phyloP scores from a whole-genome alignment of 2,888 invertebrate genomes.

The Nipponacmea schrenckii region DNA sequence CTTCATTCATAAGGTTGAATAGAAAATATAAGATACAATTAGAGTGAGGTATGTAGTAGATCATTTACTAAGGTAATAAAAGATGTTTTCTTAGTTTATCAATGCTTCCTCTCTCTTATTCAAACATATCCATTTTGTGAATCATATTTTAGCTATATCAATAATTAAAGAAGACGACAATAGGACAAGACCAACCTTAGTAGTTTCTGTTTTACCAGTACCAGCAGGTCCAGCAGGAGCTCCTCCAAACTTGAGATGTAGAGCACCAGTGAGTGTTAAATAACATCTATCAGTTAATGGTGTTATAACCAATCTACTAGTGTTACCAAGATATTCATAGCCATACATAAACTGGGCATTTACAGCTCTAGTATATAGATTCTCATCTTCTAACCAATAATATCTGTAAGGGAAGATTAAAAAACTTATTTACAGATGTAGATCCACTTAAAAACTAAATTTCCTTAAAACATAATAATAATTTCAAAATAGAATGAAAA shows the following conservation, averaged over 20 bases:
- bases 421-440: neutral
- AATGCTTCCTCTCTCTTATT: no score
- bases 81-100: no score
- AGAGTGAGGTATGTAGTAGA: no score
- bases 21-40: no score
- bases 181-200: conserved; percentile 72
- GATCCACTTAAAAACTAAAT: no score
- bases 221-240: conserved; percentile 79
- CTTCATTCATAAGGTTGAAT: neutral
- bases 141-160: no score
- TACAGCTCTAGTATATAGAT: conserved; percentile 78
- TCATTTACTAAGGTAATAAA: no score
- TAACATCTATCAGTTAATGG: conserved; percentile 77
- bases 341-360: conserved; percentile 83
- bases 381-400: conserved; percentile 72
- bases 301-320: conserved; percentile 76
- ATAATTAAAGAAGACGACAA: no score
- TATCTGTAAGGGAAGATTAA: conserved; percentile 68
- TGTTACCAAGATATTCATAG: conserved; percentile 85
- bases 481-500: no score
- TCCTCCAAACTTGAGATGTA: conserved; percentile 77
- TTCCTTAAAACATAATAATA: no score
- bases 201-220: conserved; percentile 87
- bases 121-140: no score
- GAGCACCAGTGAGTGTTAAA: conserved; percentile 76